A percentile compares a stretch with the other conserved stretches of the same genome.
phyloP scores from a whole-genome alignment of 2,113 vertebrate species.

The Tringa solitaria region DNA sequence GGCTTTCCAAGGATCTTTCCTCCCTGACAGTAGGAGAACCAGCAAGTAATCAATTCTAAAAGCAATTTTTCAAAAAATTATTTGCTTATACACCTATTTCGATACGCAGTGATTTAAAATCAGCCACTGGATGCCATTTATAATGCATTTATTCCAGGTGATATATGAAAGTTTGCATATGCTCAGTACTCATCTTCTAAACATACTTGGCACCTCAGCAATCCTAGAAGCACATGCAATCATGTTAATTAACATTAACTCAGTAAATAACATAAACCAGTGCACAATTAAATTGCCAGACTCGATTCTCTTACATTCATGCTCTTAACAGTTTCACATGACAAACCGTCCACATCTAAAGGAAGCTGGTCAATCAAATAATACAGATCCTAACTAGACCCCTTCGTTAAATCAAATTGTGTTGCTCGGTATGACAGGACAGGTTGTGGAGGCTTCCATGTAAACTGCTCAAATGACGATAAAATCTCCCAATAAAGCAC shows the following conservation, averaged over 20 bases:
- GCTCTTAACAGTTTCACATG: neutral
- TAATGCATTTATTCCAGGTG: neutral
- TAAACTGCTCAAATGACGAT: neutral
- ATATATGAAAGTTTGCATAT: neutral
- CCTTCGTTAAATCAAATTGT: neutral
- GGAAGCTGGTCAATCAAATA: neutral
- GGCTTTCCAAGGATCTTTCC: neutral
- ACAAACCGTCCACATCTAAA: neutral
- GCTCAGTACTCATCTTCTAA: neutral
- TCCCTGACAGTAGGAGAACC: neutral
- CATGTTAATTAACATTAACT: conserved; percentile 6
- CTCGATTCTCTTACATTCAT: conserved; percentile 13
- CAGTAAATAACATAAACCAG: neutral
- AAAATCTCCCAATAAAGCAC: neutral
- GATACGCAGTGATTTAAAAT: neutral
- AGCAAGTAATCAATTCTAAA: neutral
- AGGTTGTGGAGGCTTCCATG: neutral
- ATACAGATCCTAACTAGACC: neutral
- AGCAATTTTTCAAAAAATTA: neutral
- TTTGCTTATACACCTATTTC: neutral
- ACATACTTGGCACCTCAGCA: neutral
- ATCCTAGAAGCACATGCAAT: neutral
- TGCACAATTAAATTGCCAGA: conserved; percentile 4
- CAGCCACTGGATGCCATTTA: neutral
- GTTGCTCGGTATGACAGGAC: neutral